Conservation (phyloP, 2,797 vertebrate species). For the Cryptoprocta ferox region DNA sequence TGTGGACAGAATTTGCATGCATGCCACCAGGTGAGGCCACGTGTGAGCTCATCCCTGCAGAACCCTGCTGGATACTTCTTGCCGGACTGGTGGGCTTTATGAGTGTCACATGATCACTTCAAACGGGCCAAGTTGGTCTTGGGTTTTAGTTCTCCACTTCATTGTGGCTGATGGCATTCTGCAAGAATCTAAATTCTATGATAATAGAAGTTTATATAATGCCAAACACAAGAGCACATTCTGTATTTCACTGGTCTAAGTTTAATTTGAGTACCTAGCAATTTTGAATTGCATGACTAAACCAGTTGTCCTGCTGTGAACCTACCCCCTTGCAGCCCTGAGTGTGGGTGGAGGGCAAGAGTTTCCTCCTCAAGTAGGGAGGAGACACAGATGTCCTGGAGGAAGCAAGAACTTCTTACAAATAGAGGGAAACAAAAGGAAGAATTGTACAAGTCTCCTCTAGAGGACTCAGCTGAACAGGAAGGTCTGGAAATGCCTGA, state of each 20-base stretch:
- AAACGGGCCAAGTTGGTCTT: conserved; percentile 30
- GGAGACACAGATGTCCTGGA: conserved; percentile 50
- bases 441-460: not conserved
- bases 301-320: conserved; percentile 58
- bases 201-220: conserved; percentile 53
- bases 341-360: conserved; percentile 14
- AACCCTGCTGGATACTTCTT: not conserved
- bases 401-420: conserved; percentile 40
- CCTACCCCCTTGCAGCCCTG: not conserved
- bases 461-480: not conserved
- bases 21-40: not conserved
- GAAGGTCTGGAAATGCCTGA: conserved; percentile 9
- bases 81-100: not conserved
- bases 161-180: conserved; percentile 50
- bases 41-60: not conserved
- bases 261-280: conserved; percentile 50
- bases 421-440: conserved; percentile 33
- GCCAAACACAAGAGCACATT: conserved; percentile 49
- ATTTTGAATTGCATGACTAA: conserved; percentile 62
- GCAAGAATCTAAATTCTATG: conserved; percentile 57
- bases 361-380: conserved; percentile 24
- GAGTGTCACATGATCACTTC: not conserved
- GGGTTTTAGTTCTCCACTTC: not conserved
- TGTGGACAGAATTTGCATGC: not conserved
- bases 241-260: conserved; percentile 35